Percentiles rank a stretch among this genome's conserved stretches.
Evolutionary conservation across 2,888 invertebrate species (phyloP).

Genomic region (Bhutanitis thaidina): DNA sequence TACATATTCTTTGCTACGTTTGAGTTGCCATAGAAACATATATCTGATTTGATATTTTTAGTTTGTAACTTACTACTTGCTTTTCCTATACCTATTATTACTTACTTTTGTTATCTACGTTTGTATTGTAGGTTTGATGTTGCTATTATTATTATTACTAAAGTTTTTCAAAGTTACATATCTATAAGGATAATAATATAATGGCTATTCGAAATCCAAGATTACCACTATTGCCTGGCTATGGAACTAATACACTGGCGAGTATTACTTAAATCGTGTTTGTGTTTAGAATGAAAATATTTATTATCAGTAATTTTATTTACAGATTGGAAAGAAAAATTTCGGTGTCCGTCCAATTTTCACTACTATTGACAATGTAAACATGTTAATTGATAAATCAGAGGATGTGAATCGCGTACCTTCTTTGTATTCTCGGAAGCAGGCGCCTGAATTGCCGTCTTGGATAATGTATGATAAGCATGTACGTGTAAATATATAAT

Average conservation of each 20-base stretch:
- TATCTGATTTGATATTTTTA: too few species aligned
- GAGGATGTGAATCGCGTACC: conserved; percentile 68
- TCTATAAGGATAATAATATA: background rate
- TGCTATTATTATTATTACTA: too few species aligned
- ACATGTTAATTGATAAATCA: conserved; percentile 68
- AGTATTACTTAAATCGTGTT: conserved; percentile 42
- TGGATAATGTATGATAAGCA: conserved; percentile 95
- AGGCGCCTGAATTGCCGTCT: conserved; percentile 86
- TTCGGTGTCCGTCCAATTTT: conserved; percentile 68
- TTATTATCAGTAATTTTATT: background rate
- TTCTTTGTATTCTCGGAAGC: conserved; percentile 87
- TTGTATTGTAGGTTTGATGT: too few species aligned
- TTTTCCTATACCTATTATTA: too few species aligned
- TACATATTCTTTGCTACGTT: too few species aligned
- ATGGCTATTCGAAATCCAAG: conserved; percentile 81
- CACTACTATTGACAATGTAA: conserved; percentile 55
- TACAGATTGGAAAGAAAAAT: conserved; percentile 59
- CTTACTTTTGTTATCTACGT: too few species aligned
- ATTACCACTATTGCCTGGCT: conserved; percentile 87
- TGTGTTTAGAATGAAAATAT: background rate
- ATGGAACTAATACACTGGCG: conserved; percentile 83
- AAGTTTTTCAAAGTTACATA: too few species aligned
- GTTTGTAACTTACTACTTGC: too few species aligned
- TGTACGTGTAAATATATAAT: conserved; percentile 59
- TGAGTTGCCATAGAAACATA: too few species aligned